A percentile compares a stretch with the other conserved stretches of the same genome.
These are phyloP conservation scores for Ivindomyrus marchei DNA, from an alignment of 2,113 vertebrate species.

Conservation along the genomic window DNA sequence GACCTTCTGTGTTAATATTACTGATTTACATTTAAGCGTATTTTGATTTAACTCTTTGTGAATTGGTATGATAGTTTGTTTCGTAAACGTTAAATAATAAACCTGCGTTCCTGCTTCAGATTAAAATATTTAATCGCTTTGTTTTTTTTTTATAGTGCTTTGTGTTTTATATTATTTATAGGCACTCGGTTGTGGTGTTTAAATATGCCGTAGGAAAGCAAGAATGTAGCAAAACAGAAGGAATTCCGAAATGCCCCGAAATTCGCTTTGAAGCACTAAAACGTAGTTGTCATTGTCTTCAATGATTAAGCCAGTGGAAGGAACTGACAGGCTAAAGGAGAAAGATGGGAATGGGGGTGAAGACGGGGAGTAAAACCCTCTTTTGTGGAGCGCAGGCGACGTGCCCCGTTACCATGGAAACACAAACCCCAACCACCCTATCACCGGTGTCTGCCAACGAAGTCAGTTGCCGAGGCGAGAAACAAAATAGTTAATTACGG, in stretches of 20 bases:
- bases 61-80: not conserved
- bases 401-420: constrained; percentile 9
- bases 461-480: not conserved
- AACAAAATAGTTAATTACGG: not conserved
- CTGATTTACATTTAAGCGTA: not conserved
- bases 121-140: not conserved
- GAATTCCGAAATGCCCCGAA: not conserved
- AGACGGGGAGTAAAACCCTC: not conserved
- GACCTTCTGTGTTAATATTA: not conserved
- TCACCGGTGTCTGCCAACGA: not conserved
- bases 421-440: not conserved
- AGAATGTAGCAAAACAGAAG: not conserved
- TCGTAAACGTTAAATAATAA: not conserved
- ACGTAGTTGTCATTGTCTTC: not conserved
- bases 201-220: not conserved
- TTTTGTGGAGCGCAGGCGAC: not conserved
- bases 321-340: not conserved
- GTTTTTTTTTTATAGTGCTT: not conserved
- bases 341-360: not conserved
- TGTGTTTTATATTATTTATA: not conserved
- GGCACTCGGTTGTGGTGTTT: not conserved
- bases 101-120: not conserved
- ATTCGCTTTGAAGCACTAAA: not conserved
- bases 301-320: not conserved
- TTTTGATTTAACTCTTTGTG: not conserved